phyloP scores from a whole-genome alignment of 2,113 vertebrate genomes.

The Labrus mixtus region DNA sequence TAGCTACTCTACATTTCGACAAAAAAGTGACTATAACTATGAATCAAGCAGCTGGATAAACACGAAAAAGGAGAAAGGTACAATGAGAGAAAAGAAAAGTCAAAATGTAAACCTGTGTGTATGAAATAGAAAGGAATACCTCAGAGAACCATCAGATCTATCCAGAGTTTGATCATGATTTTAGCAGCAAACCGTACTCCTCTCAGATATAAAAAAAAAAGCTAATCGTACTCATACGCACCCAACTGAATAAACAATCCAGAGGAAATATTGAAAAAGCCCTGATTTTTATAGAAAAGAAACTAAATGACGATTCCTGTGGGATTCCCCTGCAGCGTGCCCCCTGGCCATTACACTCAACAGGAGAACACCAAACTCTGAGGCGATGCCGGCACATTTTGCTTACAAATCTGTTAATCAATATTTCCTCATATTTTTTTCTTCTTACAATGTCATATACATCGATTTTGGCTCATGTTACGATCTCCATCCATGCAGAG shows the following conservation, averaged over 20 bases:
- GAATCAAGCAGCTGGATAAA: too few relatives aligned
- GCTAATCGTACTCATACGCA: background rate
- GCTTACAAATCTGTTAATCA: conserved; percentile 47
- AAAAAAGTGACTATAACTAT: background rate
- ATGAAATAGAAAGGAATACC: background rate
- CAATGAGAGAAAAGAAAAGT: background rate
- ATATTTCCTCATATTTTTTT: conserved; percentile 43
- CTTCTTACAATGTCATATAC: conserved; percentile 15
- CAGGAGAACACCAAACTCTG: conserved; percentile 45
- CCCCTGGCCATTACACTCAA: conserved; percentile 51
- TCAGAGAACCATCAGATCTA: background rate
- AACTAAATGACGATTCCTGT: conserved; percentile 49
- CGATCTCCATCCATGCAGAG: conserved; percentile 5
- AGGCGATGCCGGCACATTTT: conserved; percentile 49
- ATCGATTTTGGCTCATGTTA: conserved; percentile 37
- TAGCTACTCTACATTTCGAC: conserved; percentile 16
- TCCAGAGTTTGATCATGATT: background rate
- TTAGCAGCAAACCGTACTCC: background rate
- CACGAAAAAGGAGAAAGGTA: conserved; percentile 1
- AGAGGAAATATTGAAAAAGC: conserved; percentile 44
- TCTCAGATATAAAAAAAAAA: background rate
- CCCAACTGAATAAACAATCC: conserved; percentile 34
- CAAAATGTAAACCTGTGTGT: background rate
- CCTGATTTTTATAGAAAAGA: conserved; percentile 35
- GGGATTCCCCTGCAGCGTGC: conserved; percentile 56